Evolutionary conservation across 1,140 invertebrate species (phyloP).

Genomic region (Euura lappo): DNA sequence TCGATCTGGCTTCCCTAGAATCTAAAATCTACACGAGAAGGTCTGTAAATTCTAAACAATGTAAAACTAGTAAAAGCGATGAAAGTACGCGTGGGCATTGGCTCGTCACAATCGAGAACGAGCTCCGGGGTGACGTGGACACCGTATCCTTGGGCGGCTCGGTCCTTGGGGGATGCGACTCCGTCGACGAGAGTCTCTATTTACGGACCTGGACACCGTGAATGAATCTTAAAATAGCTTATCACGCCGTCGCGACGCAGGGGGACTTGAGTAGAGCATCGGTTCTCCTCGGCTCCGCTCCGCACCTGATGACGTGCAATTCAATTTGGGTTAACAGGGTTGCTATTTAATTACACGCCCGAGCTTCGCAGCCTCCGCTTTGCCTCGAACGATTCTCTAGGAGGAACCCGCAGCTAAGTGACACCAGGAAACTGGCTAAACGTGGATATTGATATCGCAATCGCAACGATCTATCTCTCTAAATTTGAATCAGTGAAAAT

Average conservation of each 20-base stretch:
- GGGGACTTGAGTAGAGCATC: not conserved
- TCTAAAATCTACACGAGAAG: too few relatives aligned
- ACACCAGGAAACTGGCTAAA: not conserved
- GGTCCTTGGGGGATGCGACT: too few relatives aligned
- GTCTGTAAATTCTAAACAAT: too few relatives aligned
- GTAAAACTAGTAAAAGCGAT: not conserved
- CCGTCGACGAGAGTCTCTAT: too few relatives aligned
- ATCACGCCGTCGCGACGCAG: not conserved
- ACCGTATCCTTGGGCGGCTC: not conserved
- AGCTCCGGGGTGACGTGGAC: not conserved
- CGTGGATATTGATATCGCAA: not conserved
- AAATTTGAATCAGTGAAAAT: too few relatives aligned
- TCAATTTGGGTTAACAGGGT: constrained; percentile 20
- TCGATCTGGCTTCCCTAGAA: too few relatives aligned
- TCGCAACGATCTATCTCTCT: not conserved
- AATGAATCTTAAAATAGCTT: constrained; percentile 7
- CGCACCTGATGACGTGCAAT: constrained; percentile 10
- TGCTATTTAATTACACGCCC: constrained; percentile 26
- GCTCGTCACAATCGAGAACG: not conserved
- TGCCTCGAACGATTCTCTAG: constrained; percentile 1
- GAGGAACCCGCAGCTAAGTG: too few relatives aligned
- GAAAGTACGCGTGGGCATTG: constrained; percentile 1
- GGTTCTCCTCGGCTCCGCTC: not conserved
- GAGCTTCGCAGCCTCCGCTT: constrained; percentile 20
- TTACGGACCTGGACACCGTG: not conserved